Percentiles rank a stretch among this genome's conserved stretches.
Evolutionary conservation across 2,888 invertebrate species (phyloP).

Genomic region (Eupeodes latifasciatus): DNA sequence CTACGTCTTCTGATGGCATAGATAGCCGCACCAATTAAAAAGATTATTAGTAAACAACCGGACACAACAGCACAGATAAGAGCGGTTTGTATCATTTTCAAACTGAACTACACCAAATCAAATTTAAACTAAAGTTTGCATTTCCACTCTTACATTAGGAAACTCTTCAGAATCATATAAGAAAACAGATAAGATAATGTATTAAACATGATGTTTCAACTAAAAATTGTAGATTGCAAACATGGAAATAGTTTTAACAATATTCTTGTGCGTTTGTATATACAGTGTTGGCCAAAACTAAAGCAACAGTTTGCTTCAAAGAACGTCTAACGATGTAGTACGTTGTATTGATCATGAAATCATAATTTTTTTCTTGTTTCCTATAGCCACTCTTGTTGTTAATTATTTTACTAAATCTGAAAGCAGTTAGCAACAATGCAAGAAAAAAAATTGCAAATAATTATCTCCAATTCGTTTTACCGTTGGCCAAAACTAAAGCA

Average conservation of each 20-base stretch:
- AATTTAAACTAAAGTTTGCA: background rate
- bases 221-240: background rate
- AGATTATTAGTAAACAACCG: slow-evolving; percentile 18
- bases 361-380: too few species aligned
- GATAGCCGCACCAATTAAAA: slow-evolving; percentile 13
- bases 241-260: background rate
- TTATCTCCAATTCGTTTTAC: too few species aligned
- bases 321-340: too few species aligned
- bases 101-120: slow-evolving; percentile 1
- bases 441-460: too few species aligned
- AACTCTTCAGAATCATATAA: background rate
- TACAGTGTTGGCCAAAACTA: too few species aligned
- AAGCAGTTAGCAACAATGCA: too few species aligned
- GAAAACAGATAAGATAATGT: slow-evolving; percentile 21
- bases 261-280: background rate
- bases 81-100: slow-evolving; percentile 35
- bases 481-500: too few species aligned
- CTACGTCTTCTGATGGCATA: slow-evolving; percentile 27
- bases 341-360: too few species aligned
- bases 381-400: too few species aligned
- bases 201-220: background rate
- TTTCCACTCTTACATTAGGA: background rate
- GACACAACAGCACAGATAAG: slow-evolving; percentile 30
- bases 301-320: too few species aligned
- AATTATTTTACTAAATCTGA: too few species aligned